phyloP scores from a whole-genome alignment of 2,113 vertebrate genomes.

The Herpetotheres cachinnans region DNA sequence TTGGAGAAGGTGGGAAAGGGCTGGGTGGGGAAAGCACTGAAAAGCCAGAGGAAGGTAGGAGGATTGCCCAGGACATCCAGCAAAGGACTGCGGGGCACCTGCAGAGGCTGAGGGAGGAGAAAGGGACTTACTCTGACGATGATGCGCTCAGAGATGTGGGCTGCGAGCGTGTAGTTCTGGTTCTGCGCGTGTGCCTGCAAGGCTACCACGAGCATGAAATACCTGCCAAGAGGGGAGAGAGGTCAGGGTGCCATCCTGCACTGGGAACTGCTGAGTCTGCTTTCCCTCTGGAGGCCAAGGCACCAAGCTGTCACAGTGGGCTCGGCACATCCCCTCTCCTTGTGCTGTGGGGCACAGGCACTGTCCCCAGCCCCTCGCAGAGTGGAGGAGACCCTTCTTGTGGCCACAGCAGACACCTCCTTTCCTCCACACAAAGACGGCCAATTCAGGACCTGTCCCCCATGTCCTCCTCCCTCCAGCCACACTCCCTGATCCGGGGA shows the following conservation, averaged over 20 bases:
- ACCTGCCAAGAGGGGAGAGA: constrained; percentile 72
- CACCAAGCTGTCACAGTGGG: accelerated
- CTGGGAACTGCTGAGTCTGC: accelerated
- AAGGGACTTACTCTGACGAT: constrained; percentile 89
- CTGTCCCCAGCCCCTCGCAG: neutral
- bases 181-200: constrained; percentile 93
- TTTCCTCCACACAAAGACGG: neutral
- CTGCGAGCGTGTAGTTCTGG: constrained; percentile 94
- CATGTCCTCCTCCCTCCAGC: neutral
- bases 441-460: neutral
- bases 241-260: neutral
- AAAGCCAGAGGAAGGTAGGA: neutral
- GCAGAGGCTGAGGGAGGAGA: neutral
- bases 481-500: neutral
- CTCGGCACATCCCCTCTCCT: neutral
- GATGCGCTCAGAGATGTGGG: constrained; percentile 97
- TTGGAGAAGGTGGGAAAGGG: neutral
- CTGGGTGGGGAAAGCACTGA: neutral
- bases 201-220: constrained; percentile 98
- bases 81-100: neutral
- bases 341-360: neutral
- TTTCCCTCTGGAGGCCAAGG: too few relatives aligned
- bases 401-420: neutral
- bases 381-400: neutral
- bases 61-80: neutral